Evolutionary conservation across 2,888 invertebrate genomes (phyloP).

Genomic region (Pyrochroa serraticornis): DNA sequence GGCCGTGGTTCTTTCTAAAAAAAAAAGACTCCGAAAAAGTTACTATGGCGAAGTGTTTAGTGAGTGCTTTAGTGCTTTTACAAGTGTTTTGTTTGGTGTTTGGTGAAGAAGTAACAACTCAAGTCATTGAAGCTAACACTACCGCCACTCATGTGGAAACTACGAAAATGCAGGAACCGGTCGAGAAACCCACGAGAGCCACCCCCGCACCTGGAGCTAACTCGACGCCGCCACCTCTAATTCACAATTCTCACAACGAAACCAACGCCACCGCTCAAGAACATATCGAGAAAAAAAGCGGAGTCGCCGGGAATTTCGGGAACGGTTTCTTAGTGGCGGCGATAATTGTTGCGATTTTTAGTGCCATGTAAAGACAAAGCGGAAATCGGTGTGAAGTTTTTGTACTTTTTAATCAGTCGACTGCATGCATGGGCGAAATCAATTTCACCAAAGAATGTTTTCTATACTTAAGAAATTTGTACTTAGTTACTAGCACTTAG

Average conservation of each 20-base stretch:
- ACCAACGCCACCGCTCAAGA: too few relatives aligned
- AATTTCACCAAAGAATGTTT: slow-evolving; percentile 15
- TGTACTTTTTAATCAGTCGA: too few relatives aligned
- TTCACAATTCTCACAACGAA: too few relatives aligned
- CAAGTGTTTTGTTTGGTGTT: slow-evolving; percentile 11
- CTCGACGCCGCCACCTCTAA: neutral
- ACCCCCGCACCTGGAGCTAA: neutral
- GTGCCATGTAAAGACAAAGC: too few relatives aligned
- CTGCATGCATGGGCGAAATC: too few relatives aligned
- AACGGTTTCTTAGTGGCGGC: too few relatives aligned
- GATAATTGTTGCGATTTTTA: too few relatives aligned
- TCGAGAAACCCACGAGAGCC: neutral
- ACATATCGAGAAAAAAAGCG: too few relatives aligned
- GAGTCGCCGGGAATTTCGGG: too few relatives aligned
- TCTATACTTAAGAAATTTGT: slow-evolving; percentile 8
- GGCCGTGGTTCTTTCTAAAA: neutral
- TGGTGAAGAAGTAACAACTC: neutral
- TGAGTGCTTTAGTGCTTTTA: slow-evolving; percentile 8
- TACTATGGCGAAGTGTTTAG: slow-evolving; percentile 15
- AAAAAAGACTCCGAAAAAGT: slow-evolving; percentile 1
- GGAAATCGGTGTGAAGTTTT: too few relatives aligned
- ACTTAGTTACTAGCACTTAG: too few relatives aligned
- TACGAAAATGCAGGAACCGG: too few relatives aligned
- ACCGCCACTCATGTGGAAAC: neutral
- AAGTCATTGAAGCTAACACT: neutral